These are phyloP conservation scores for human DNA, from an alignment of 2,113 vertebrate species.

Conservation along the genomic window DNA sequence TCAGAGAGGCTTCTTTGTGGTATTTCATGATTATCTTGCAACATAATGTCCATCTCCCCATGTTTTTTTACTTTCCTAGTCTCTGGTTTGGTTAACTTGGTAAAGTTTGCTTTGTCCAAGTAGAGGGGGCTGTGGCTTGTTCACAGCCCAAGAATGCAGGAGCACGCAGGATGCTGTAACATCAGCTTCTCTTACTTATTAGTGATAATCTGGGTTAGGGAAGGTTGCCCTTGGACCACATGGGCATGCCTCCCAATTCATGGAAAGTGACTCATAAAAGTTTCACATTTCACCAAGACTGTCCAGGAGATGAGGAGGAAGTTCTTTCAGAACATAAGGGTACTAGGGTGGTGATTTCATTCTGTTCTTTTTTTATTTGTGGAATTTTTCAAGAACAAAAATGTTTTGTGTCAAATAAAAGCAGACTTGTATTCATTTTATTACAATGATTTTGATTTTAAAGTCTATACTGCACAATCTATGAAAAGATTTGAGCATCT, in stretches of 20 bases:
- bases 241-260: neutral
- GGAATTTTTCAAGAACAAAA: neutral
- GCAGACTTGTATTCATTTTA: neutral
- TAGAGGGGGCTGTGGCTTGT: neutral
- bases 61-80: neutral
- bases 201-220: neutral
- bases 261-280: neutral
- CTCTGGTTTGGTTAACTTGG: neutral
- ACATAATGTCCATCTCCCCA: neutral
- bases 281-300: neutral
- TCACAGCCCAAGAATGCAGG: rapidly evolving
- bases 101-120: too few species aligned
- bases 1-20: neutral
- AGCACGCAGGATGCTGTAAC: rapidly evolving
- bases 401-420: neutral
- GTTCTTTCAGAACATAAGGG: neutral
- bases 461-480: neutral
- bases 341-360: too few species aligned
- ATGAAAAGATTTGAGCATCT: neutral
- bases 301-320: neutral
- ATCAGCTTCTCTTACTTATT: neutral
- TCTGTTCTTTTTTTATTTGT: neutral
- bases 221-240: neutral
- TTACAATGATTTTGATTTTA: neutral
- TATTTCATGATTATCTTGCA: neutral